Percentiles rank a stretch among this genome's conserved stretches.
Evolutionary conservation across 2,888 invertebrate species (phyloP).

Genomic region (Drosophila melanosoma): DNA sequence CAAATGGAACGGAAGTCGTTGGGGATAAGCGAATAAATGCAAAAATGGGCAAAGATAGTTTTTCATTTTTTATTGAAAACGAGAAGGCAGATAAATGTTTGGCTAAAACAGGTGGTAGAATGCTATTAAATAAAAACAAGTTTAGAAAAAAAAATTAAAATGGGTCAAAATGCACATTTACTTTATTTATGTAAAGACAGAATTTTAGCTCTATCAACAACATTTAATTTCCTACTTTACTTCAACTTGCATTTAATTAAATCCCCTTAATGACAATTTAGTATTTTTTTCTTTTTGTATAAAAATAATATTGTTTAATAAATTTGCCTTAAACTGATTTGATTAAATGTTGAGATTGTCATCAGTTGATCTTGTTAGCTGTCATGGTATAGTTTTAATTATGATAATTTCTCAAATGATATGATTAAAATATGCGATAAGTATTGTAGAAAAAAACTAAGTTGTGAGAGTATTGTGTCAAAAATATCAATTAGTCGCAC

Average conservation of each 20-base stretch:
- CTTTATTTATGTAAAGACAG: neutral
- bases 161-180: neutral
- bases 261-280: neutral
- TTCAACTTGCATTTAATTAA: too few relatives aligned
- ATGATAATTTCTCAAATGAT: constrained; percentile 26
- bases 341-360: neutral
- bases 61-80: neutral
- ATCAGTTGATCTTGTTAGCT: neutral
- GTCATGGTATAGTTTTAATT: constrained; percentile 3
- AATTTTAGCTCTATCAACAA: neutral
- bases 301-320: neutral
- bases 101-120: neutral
- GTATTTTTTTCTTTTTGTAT: neutral
- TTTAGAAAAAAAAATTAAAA: neutral
- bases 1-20: constrained; percentile 70
- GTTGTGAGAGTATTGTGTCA: constrained; percentile 33
- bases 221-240: neutral
- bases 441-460: neutral
- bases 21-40: constrained; percentile 20
- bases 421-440: constrained; percentile 24
- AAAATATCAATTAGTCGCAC: constrained; percentile 54
- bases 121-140: neutral
- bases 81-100: neutral
- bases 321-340: neutral
- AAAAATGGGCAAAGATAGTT: neutral